Base-by-base conservation (phyloP, 2,113 vertebrate genomes). In the Scophthalmus maximus region DNA sequence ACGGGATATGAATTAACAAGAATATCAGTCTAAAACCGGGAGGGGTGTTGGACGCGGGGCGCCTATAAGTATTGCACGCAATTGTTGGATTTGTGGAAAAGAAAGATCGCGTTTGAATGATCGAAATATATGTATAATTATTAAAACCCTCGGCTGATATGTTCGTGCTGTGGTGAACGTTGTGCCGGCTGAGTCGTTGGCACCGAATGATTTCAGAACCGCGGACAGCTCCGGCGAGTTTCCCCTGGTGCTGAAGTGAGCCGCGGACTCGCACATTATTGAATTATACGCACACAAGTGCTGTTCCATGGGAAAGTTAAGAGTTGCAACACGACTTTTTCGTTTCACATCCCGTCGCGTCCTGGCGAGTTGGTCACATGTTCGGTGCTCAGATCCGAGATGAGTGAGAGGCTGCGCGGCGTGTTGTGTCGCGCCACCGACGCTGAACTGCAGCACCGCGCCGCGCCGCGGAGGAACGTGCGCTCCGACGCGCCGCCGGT, bases 371-470 rank as follows among this genome's bases (percentile, higher is more conserved):
- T n/a, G n/a, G n/a, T n/a, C n/a, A n/a, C n/a, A n/a, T n/a, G n/a
- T n/a, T n/a, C n/a, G 30, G 8, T 32, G 30, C 30, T 32, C 30
- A 8, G 5, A 5, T 32, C 30, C 30, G 5, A 8, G 5, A 32
- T 32, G 30, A 4, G 30, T 32, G 23, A 27, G n/a, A n/a, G n/a
- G n/a, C n/a, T n/a, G 23, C 2, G 46, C 12, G 22, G 20, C 61
- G 8, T 74, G 78, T 59, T 50, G 78, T 79, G 46, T 59, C 78
- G 74, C 36, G n/a, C 3, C 49, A 8, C 82, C 10, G 71, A 68
- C 71, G 34, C 77, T 76, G 34, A 71, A 78, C 70, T 8, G 79
- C 82, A 77, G 79, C 82, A 79, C 59, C 29, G 81, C 66, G 75
- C 82, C 9, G 12, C 18, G 67, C 56, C 3, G 51, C 38, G 44